Evolutionary conservation across 2,797 vertebrate species (phyloP).

Genomic region (Xiphorhynchus erythropygius): DNA sequence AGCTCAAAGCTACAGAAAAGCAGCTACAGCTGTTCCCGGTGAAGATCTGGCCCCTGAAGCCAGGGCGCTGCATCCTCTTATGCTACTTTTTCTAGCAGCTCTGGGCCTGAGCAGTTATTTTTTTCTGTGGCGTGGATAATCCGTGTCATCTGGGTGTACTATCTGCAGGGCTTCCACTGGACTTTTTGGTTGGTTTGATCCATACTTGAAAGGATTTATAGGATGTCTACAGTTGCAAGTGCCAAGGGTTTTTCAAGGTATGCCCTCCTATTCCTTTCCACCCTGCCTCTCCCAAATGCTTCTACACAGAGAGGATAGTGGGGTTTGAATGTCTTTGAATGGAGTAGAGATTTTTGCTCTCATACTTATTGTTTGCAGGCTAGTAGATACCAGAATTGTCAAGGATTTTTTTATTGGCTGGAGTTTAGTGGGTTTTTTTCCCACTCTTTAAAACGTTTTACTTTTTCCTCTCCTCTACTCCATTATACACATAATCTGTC

Average conservation of each 20-base stretch:
- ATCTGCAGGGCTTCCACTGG: neutral
- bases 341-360: neutral
- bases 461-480: neutral
- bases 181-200: neutral
- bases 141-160: neutral
- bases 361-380: neutral
- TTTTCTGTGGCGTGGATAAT: fast-evolving
- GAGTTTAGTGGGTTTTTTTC: neutral
- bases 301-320: neutral
- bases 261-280: neutral
- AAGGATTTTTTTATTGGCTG: neutral
- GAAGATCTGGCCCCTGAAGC: neutral
- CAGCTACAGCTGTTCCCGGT: neutral
- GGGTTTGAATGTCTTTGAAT: neutral
- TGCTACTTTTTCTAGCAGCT: neutral
- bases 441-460: neutral
- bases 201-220: neutral
- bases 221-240: neutral
- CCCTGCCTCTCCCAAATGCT: neutral
- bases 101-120: neutral
- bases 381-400: neutral
- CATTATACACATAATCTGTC: neutral
- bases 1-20: neutral
- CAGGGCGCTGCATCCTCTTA: fast-evolving
- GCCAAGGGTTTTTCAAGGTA: neutral